Conservation (phyloP, 1,140 invertebrate species). For the Sycophaga agraensis region DNA sequence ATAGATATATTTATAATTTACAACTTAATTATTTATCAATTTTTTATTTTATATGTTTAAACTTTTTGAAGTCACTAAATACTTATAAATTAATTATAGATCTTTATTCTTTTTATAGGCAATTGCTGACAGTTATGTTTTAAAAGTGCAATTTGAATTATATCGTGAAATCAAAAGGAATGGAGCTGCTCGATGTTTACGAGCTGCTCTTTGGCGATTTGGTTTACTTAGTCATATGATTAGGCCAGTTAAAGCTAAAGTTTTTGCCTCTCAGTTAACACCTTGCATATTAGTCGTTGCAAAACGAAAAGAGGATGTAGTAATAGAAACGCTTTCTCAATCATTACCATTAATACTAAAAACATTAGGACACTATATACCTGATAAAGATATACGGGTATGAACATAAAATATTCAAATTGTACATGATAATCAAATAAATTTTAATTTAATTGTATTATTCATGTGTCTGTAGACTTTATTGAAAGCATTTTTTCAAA, state of each 20-base stretch:
- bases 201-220: constrained; percentile 75
- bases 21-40: neutral
- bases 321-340: constrained; percentile 72
- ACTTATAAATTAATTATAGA: neutral
- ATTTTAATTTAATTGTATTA: neutral
- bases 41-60: no score
- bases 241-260: constrained; percentile 74
- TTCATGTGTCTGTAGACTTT: constrained; percentile 61
- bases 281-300: constrained; percentile 71
- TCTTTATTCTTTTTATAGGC: constrained; percentile 52
- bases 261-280: constrained; percentile 73
- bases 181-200: constrained; percentile 66
- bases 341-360: constrained; percentile 71
- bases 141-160: constrained; percentile 75
- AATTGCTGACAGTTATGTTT: constrained; percentile 66
- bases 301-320: constrained; percentile 68
- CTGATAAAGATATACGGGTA: constrained; percentile 75
- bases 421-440: neutral
- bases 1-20: neutral
- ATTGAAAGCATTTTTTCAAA: constrained; percentile 67
- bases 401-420: no score
- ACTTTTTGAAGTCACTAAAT: no score
- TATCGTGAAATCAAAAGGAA: constrained; percentile 82
- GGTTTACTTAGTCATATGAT: constrained; percentile 69
- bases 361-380: constrained; percentile 71